These are phyloP conservation scores for Falcunculus frontatus DNA, from an alignment of 2,113 vertebrate species.

Conservation along the genomic window DNA sequence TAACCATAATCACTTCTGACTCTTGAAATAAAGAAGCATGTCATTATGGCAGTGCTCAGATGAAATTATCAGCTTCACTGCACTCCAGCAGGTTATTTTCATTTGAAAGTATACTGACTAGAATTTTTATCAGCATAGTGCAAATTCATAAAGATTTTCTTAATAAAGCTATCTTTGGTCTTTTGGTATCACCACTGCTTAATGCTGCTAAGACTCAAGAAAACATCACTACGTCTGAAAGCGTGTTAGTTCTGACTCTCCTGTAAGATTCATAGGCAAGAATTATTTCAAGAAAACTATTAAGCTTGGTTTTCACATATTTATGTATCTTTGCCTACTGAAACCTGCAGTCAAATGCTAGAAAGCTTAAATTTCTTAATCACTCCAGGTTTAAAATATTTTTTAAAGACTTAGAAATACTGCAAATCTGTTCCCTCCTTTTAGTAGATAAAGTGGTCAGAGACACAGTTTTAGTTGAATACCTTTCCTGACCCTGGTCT, in stretches of 20 bases:
- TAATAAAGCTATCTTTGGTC: background rate
- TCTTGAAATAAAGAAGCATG: constrained; percentile 8
- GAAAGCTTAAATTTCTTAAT: background rate
- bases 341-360: background rate
- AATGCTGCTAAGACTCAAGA: background rate
- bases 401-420: background rate
- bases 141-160: background rate
- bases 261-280: background rate
- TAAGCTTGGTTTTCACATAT: background rate
- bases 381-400: background rate
- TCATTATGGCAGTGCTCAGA: background rate
- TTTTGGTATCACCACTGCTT: background rate
- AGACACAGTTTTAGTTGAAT: background rate
- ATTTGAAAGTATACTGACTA: background rate
- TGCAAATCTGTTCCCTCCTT: background rate
- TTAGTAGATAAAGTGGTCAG: background rate
- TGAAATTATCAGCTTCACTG: constrained; percentile 26
- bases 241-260: background rate
- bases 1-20: constrained; percentile 11
- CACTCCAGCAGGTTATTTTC: constrained; percentile 17
- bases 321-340: background rate
- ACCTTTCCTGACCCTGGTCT: background rate
- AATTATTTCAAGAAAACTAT: background rate
- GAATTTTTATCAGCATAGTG: constrained; percentile 24
- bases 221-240: background rate